phyloP scores from a whole-genome alignment of 1,140 invertebrate genomes.

The Cydia pomonella region DNA sequence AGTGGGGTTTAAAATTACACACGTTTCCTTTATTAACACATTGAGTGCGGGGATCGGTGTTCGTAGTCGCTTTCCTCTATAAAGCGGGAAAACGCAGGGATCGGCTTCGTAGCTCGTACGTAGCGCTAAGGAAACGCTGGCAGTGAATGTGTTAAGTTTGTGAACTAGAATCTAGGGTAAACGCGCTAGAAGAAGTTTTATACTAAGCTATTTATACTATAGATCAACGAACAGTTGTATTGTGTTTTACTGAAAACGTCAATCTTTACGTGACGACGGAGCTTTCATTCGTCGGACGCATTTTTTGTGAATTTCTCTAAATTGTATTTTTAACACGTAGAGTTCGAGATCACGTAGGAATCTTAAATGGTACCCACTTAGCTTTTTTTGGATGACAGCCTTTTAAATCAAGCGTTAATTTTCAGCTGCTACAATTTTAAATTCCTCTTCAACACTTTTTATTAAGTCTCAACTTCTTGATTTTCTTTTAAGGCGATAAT shows the following conservation, averaged over 20 bases:
- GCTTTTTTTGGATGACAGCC: slow-evolving; percentile 18
- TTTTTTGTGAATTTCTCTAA: slow-evolving; percentile 13
- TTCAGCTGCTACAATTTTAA: slow-evolving; percentile 5
- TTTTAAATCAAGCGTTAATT: slow-evolving; percentile 18
- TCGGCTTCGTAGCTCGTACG: too few species aligned
- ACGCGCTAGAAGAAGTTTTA: background rate
- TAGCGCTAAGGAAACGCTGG: too few species aligned
- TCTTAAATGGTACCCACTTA: slow-evolving; percentile 2
- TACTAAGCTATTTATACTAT: too few species aligned
- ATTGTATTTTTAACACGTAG: slow-evolving; percentile 19
- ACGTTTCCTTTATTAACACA: slow-evolving; percentile 12
- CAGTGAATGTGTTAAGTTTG: too few species aligned
- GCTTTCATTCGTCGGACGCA: background rate
- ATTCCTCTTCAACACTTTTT: slow-evolving; percentile 10
- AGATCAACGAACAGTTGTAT: background rate
- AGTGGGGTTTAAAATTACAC: slow-evolving; percentile 6
- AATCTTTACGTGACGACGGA: background rate
- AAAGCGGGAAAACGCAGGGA: too few species aligned
- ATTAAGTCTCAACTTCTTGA: background rate
- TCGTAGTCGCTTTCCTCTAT: too few species aligned
- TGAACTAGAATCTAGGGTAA: background rate
- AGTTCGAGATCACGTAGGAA: slow-evolving; percentile 11
- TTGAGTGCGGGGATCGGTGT: too few species aligned
- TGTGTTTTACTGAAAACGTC: background rate
- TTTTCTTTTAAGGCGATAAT: background rate